Evolutionary conservation across 2,888 invertebrate genomes (phyloP).

Genomic region (Phrixothrix hirtus): DNA sequence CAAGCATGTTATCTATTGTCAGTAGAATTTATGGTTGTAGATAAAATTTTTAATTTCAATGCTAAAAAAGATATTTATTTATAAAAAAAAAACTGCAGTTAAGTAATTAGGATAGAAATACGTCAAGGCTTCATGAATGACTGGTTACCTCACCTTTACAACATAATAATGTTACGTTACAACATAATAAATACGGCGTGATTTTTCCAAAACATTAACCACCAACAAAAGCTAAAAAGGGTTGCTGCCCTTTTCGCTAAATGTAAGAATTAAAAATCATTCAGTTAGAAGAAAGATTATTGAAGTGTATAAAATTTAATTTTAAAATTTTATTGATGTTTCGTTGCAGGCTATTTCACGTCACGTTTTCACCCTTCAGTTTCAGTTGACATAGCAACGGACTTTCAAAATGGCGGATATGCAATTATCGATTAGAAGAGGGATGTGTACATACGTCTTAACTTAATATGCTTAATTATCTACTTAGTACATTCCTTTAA

Average conservation of each 20-base stretch:
- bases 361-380: conserved; percentile 18
- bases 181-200: conserved; percentile 54
- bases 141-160: conserved; percentile 19
- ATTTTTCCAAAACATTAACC: conserved; percentile 55
- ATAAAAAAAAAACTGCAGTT: no score
- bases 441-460: no score
- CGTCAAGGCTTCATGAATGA: no score
- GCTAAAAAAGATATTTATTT: no score
- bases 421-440: conserved; percentile 22
- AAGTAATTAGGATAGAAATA: no score
- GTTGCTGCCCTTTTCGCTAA: conserved; percentile 50
- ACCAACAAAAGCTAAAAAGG: conserved; percentile 49
- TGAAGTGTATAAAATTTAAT: conserved; percentile 38
- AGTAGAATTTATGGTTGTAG: conserved; percentile 24
- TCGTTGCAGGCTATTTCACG: conserved; percentile 6
- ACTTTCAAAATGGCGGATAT: conserved; percentile 33
- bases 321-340: conserved; percentile 27
- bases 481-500: no score
- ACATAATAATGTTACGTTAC: conserved; percentile 42
- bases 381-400: conserved; percentile 33
- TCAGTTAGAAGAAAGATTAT: conserved; percentile 36
- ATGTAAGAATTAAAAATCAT: conserved; percentile 38
- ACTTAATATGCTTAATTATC: no score
- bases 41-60: conserved; percentile 15
- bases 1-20: conserved; percentile 22